phyloP scores from a whole-genome alignment of 2,113 vertebrate species.

The Eulemur macaco region DNA sequence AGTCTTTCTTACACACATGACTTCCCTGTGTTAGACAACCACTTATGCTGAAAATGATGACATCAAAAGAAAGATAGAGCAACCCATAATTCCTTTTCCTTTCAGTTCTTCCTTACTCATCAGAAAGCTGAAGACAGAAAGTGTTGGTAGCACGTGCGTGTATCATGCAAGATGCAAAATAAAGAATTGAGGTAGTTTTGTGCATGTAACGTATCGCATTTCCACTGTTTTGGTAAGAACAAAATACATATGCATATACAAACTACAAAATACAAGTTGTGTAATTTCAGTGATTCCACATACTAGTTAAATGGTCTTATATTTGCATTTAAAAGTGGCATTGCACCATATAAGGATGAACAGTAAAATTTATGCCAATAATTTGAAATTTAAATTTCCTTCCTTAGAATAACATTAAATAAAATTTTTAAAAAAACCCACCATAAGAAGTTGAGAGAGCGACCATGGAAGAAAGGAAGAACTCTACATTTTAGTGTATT shows the following conservation, averaged over 20 bases:
- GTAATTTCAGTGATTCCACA: slow-evolving; percentile 18
- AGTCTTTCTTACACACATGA: not conserved
- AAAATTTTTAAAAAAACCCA: not conserved
- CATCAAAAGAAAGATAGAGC: not conserved
- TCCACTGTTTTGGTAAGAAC: not conserved
- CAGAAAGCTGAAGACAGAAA: not conserved
- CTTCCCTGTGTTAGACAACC: not conserved
- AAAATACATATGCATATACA: not conserved
- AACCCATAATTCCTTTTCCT: not conserved
- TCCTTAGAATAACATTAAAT: slow-evolving; percentile 17
- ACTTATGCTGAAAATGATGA: not conserved
- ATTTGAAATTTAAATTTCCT: slow-evolving; percentile 43
- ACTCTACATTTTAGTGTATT: not conserved
- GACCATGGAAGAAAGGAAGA: not conserved
- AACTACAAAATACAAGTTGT: slow-evolving; percentile 23
- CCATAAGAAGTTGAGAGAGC: not conserved
- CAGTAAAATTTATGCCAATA: slow-evolving; percentile 8
- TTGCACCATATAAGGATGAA: slow-evolving; percentile 30
- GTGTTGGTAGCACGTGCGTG: not conserved
- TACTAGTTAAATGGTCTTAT: slow-evolving; percentile 18
- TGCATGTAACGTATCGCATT: not conserved
- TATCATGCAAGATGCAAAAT: not conserved
- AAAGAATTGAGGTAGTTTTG: not conserved
- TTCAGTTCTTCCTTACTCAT: not conserved
- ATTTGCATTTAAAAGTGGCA: slow-evolving; percentile 64